These are phyloP conservation scores for Hylaeus volcanicus DNA, from an alignment of 1,140 invertebrate genomes.

Conservation along the genomic window DNA sequence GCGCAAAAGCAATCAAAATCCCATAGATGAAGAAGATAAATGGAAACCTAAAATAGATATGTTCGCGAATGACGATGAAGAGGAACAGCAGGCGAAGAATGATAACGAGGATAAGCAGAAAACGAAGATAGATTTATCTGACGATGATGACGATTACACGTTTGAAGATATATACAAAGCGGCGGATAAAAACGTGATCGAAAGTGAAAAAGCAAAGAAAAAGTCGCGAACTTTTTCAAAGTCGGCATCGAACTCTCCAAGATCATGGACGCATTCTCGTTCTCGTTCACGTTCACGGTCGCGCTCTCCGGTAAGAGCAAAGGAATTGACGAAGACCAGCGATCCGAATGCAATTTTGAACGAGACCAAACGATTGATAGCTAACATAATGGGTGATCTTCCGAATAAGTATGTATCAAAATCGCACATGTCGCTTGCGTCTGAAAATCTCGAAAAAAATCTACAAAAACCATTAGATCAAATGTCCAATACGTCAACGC, in stretches of 20 bases:
- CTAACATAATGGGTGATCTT: constrained; percentile 83
- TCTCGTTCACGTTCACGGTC: constrained; percentile 70
- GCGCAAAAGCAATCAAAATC: constrained; percentile 76
- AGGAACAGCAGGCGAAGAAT: constrained; percentile 60
- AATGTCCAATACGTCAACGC: constrained; percentile 32
- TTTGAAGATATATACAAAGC: constrained; percentile 86
- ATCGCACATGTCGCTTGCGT: constrained; percentile 55
- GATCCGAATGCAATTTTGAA: constrained; percentile 81
- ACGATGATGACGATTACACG: constrained; percentile 86
- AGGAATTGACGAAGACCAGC: constrained; percentile 68
- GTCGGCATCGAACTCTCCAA: constrained; percentile 58
- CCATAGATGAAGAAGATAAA: constrained; percentile 74
- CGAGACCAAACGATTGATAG: constrained; percentile 84
- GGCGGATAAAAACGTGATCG: constrained; percentile 82
- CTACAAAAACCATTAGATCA: constrained; percentile 27
- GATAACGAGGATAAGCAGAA: constrained; percentile 69
- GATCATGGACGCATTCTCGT: constrained; percentile 74
- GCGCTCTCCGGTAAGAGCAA: constrained; percentile 64
- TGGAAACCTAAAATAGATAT: constrained; percentile 79
- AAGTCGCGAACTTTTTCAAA: constrained; percentile 64
- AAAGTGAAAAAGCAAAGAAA: constrained; percentile 79
- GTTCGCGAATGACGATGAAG: constrained; percentile 77
- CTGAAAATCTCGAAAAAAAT: constrained; percentile 23
- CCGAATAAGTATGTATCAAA: constrained; percentile 78
- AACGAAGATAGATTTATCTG: constrained; percentile 77